Conservation (phyloP, 2,888 invertebrate genomes). For the Dasysyrphus tricinctus region DNA sequence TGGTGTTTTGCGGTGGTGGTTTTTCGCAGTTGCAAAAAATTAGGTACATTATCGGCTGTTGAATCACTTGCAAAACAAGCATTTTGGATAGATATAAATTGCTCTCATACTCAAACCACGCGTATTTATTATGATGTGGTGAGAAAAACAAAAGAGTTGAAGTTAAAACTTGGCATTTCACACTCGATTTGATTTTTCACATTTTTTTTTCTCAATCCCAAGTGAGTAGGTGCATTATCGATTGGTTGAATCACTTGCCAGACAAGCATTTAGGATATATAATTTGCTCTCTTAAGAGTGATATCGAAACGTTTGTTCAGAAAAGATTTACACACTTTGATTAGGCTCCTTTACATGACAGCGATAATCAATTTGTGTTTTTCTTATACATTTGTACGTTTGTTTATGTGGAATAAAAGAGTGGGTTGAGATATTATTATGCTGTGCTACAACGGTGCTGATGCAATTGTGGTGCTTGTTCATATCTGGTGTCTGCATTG, state of each 20-base stretch:
- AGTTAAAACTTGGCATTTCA: slow-evolving; percentile 47
- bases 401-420: slow-evolving; percentile 8
- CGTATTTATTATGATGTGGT: neutral
- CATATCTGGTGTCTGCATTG: slow-evolving; percentile 6
- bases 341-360: slow-evolving; percentile 70
- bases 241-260: slow-evolving; percentile 63
- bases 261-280: slow-evolving; percentile 70
- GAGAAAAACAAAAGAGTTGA: slow-evolving; percentile 41
- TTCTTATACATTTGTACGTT: slow-evolving; percentile 7
- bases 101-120: slow-evolving; percentile 15
- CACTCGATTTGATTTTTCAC: slow-evolving; percentile 19
- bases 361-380: slow-evolving; percentile 61
- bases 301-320: slow-evolving; percentile 52
- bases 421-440: slow-evolving; percentile 11
- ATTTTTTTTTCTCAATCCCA: neutral
- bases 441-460: neutral
- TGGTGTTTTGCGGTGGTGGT: neutral
- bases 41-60: too few relatives aligned
- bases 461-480: neutral
- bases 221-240: slow-evolving; percentile 69
- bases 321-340: slow-evolving; percentile 64
- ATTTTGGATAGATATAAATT: neutral
- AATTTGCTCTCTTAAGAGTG: slow-evolving; percentile 64
- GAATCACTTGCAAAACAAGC: too few relatives aligned
- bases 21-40: too few relatives aligned